phyloP scores from a whole-genome alignment of 2,113 vertebrate species.

The Carassius carassius region DNA sequence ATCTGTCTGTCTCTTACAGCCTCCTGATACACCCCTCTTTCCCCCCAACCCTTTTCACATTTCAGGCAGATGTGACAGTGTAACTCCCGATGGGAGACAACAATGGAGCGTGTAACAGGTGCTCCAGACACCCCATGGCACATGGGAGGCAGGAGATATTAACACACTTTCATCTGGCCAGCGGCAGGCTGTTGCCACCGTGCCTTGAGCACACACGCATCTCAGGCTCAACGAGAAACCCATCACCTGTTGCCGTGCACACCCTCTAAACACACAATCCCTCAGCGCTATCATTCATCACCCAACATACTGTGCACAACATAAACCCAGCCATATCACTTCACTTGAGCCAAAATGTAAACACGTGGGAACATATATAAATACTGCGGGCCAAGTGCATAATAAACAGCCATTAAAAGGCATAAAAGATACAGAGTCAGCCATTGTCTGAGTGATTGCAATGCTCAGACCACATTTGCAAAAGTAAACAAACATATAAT shows the following conservation, averaged over 20 bases:
- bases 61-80: conserved; percentile 71
- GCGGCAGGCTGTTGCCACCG: conserved; percentile 51
- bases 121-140: conserved; percentile 60
- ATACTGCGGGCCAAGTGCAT: conserved; percentile 3
- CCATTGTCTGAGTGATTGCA: neutral
- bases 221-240: conserved; percentile 8
- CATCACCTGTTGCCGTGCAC: conserved; percentile 57
- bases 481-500: neutral
- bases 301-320: conserved; percentile 24
- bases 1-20: conserved; percentile 58
- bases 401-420: conserved; percentile 15
- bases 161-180: conserved; percentile 63
- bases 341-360: conserved; percentile 28
- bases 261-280: conserved; percentile 45
- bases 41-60: conserved; percentile 55
- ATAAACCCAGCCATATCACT: conserved; percentile 21
- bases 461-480: neutral
- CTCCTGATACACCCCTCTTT: conserved; percentile 39
- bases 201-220: conserved; percentile 35
- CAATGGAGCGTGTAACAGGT: conserved; percentile 68
- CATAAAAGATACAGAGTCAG: neutral
- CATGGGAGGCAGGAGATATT: conserved; percentile 68
- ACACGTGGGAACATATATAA: neutral
- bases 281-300: conserved; percentile 43
- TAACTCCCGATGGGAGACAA: conserved; percentile 65